Percentiles rank a stretch among this genome's conserved stretches.
Evolutionary conservation across 2,797 vertebrate genomes (phyloP).

Genomic region (Pseudomugil tenellus): DNA sequence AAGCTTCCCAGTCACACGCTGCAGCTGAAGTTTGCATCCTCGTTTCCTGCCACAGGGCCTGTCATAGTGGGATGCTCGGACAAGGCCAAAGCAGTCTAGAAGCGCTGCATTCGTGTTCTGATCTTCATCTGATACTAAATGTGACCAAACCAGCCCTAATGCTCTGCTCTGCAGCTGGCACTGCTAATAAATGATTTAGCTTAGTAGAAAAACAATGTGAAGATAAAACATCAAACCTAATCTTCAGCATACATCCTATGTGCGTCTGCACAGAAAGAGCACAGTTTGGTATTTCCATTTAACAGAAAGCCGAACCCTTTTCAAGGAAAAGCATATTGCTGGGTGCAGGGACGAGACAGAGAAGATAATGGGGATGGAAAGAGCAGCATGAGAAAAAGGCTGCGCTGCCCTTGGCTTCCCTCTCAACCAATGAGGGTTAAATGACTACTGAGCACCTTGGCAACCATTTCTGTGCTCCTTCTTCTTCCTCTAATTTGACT

Average conservation of each 20-base stretch:
- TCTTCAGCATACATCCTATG: conserved; percentile 50
- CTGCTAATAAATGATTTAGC: conserved; percentile 46
- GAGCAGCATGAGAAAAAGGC: conserved; percentile 71
- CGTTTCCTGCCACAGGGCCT: conserved; percentile 7
- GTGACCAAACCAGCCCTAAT: conserved; percentile 51
- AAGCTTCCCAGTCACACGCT: conserved; percentile 32
- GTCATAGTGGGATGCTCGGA: conserved; percentile 38
- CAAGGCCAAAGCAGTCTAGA: conserved; percentile 39
- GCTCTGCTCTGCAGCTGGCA: conserved; percentile 32
- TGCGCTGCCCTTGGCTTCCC: conserved; percentile 64
- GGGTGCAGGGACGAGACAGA: conserved; percentile 60
- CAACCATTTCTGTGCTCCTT: conserved; percentile 70
- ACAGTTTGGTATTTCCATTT: conserved; percentile 73
- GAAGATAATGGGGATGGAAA: conserved; percentile 73
- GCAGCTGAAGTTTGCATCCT: conserved; percentile 34
- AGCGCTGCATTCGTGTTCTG: conserved; percentile 44
- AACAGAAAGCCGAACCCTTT: conserved; percentile 64
- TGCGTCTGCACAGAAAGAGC: conserved; percentile 49
- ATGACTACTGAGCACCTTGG: conserved; percentile 76
- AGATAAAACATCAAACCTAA: conserved; percentile 61
- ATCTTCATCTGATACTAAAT: conserved; percentile 53
- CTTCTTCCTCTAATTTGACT: conserved; percentile 49
- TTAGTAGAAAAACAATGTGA: conserved; percentile 38
- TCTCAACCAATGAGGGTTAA: conserved; percentile 77
- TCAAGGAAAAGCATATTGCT: conserved; percentile 56